A percentile compares a stretch with the other conserved stretches of the same genome.
Conservation (phyloP, 2,797 vertebrate species). For the Coreius guichenoti region DNA sequence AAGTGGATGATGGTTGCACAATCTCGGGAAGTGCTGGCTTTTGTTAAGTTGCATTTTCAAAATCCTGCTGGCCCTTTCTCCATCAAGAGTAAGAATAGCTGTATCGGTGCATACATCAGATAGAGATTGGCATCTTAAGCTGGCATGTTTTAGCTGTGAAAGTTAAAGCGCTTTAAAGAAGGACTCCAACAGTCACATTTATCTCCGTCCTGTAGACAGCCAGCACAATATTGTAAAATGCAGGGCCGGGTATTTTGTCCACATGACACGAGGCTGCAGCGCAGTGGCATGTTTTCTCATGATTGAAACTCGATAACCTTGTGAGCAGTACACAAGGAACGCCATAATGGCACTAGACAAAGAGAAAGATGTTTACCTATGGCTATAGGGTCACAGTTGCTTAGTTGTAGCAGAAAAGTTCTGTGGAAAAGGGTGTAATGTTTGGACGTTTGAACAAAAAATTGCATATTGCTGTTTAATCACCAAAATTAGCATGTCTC, state of each 20-base stretch:
- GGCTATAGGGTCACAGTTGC: not conserved
- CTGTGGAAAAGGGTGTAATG: not conserved
- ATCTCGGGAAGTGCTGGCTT: slow-evolving; percentile 46
- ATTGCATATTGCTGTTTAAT: not conserved
- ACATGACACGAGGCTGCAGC: slow-evolving; percentile 43
- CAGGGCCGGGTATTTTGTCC: slow-evolving; percentile 61
- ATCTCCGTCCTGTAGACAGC: slow-evolving; percentile 56
- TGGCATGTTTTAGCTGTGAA: slow-evolving; percentile 25
- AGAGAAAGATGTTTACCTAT: not conserved
- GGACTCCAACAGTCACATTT: slow-evolving; percentile 60
- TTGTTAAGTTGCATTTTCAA: slow-evolving; percentile 38
- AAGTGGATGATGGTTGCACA: slow-evolving; percentile 59
- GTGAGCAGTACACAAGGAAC: not conserved
- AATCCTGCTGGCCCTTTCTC: slow-evolving; percentile 32
- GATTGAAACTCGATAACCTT: slow-evolving; percentile 45
- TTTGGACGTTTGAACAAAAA: not conserved
- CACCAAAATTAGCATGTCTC: not conserved
- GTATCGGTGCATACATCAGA: slow-evolving; percentile 62
- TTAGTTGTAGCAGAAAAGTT: not conserved
- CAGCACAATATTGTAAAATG: slow-evolving; percentile 56
- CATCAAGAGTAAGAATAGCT: slow-evolving; percentile 30
- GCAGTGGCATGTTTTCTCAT: slow-evolving; percentile 51
- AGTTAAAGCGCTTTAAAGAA: slow-evolving; percentile 3
- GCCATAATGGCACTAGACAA: not conserved
- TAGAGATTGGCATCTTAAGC: slow-evolving; percentile 61